Base-by-base conservation (phyloP, 2,888 invertebrate species). In the Clitarchus hookeri region DNA sequence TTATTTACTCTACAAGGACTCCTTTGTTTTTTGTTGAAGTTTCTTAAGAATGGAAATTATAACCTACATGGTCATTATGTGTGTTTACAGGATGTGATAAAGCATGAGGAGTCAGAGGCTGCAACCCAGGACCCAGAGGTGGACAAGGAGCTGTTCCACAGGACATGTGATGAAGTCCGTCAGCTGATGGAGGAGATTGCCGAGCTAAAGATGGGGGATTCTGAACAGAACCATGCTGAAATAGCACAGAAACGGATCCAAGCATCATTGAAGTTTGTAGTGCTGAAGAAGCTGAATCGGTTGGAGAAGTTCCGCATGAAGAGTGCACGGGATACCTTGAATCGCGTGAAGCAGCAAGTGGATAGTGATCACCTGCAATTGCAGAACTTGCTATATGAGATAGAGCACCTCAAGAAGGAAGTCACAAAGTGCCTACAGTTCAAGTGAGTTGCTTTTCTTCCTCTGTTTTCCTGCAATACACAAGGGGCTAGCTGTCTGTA, bases 391-490 rank as follows among this genome's bases (percentile, higher is more conserved):
- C 92, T 98, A 9, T 99, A 99, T 91, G 99, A 99, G 93, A 96
- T 97, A 13, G 96, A 97, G 90, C 98, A 99, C 92, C 93, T 99
- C 27, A 96, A 97, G 89, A 97, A 97, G 89, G 98, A 99, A 93
- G 97, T 98, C n/a, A 95, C 96, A 27, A 97, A 98, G 90, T 98
- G 98, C 90, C 94, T 98, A 87, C 97, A 98, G 90, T 98, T 98
- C 91, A 98, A 97, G 95, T 95, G 91, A 91, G 93, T 90, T 82
- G 83, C 48, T 48, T 48, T 48, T 11, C 48, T 48, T 8, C n/a
- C n/a, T n/a, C 48, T 48, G 48, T 48, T 48, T 36, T 36, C 36
- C 36, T 36, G 36, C 4, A 36, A 36, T 36, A 36, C 36, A 36
- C 36, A 36, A 36, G 36, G 36, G 36, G 4, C 36, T 36, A 36